Percentiles rank a stretch among this genome's conserved stretches.
phyloP scores from a whole-genome alignment of 2,888 invertebrate species.

The Eulithis testata region DNA sequence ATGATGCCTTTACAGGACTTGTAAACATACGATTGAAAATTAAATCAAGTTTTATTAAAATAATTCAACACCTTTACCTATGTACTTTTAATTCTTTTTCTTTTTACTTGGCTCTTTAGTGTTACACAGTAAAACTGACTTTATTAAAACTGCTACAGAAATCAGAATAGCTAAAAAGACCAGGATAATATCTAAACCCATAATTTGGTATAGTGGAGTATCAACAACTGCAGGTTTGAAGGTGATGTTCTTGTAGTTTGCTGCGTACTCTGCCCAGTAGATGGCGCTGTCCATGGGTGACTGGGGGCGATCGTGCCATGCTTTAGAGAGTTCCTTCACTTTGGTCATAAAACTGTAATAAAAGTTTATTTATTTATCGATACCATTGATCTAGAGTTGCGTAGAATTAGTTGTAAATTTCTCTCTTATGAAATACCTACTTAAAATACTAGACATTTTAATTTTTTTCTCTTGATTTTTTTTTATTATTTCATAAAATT shows the following conservation, averaged over 20 bases:
- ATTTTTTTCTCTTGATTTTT: no score
- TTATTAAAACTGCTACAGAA: constrained; percentile 21
- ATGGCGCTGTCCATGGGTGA: constrained; percentile 85
- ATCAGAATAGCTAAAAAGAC: constrained; percentile 34
- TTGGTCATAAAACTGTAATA: constrained; percentile 65
- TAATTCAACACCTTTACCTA: no score
- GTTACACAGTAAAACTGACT: constrained; percentile 13
- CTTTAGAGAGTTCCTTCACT: constrained; percentile 76
- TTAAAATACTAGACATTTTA: no score
- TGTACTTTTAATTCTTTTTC: constrained; percentile 10
- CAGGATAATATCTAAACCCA: constrained; percentile 64
- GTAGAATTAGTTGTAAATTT: no score
- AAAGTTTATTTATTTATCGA: constrained; percentile 23
- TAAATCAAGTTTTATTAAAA: no score
- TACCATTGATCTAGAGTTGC: no score
- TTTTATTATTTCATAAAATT: no score
- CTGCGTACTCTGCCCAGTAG: constrained; percentile 87
- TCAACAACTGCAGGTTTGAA: constrained; percentile 74
- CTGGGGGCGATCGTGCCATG: constrained; percentile 84
- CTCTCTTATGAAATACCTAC: no score
- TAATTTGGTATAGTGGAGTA: constrained; percentile 79
- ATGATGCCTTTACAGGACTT: no score
- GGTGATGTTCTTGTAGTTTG: constrained; percentile 71
- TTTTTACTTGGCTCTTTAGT: constrained; percentile 6
- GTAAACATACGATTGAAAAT: no score